Percentiles rank a stretch among this genome's conserved stretches.
Evolutionary conservation across 2,888 invertebrate genomes (phyloP).

Genomic region (Loripinus fragilis): DNA sequence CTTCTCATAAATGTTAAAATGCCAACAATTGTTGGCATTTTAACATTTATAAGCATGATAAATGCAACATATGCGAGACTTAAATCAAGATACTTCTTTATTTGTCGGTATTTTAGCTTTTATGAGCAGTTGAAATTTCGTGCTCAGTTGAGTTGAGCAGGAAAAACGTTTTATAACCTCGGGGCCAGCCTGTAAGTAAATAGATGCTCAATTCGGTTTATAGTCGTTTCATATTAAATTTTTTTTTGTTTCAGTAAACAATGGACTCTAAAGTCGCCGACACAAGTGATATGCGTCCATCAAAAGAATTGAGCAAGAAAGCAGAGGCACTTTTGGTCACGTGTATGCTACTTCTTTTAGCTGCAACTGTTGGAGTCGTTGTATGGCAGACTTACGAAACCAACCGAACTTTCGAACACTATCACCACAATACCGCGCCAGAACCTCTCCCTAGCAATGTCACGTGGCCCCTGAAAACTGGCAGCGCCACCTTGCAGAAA

Average conservation of each 20-base stretch:
- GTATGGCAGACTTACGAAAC: slow-evolving; percentile 50
- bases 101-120: too few species aligned
- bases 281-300: background rate
- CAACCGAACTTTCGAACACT: background rate
- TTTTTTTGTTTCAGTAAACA: background rate
- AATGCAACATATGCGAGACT: too few species aligned
- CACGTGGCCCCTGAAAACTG: slow-evolving; percentile 1
- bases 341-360: slow-evolving; percentile 38
- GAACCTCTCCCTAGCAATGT: background rate
- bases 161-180: too few species aligned
- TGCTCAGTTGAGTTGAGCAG: too few species aligned
- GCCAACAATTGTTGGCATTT: too few species aligned
- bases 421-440: background rate
- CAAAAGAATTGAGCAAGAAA: background rate
- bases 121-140: too few species aligned
- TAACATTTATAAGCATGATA: too few species aligned
- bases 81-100: too few species aligned
- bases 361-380: slow-evolving; percentile 46
- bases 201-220: too few species aligned
- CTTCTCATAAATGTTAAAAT: too few species aligned
- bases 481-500: slow-evolving; percentile 6
- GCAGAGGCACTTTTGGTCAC: slow-evolving; percentile 29
- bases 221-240: too few species aligned
- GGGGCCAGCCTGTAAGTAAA: too few species aligned
- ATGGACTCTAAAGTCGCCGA: background rate